Percentiles rank a stretch among this genome's conserved stretches.
phyloP scores from a whole-genome alignment of 2,888 invertebrate species.

The Stenoptilia bipunctidactyla region DNA sequence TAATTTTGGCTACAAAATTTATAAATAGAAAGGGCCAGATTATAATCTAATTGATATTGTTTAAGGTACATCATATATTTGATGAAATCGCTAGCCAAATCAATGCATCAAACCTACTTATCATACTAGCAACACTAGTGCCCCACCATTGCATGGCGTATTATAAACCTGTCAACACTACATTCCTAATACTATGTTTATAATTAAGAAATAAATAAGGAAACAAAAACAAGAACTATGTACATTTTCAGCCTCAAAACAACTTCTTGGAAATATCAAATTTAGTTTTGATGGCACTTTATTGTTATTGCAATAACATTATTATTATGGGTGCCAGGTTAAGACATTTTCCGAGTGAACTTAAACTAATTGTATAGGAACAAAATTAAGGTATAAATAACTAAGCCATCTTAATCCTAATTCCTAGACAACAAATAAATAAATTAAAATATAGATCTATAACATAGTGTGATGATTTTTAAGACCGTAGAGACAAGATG shows the following conservation, averaged over 20 bases:
- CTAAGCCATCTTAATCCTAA: conserved; percentile 26
- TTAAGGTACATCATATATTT: conserved; percentile 51
- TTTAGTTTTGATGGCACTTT: conserved; percentile 14
- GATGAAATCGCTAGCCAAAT: conserved; percentile 43
- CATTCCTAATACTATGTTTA: conserved; percentile 26
- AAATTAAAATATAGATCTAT: conserved; percentile 49
- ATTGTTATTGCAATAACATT: background rate
- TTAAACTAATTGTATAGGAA: conserved; percentile 41
- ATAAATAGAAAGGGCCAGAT: background rate
- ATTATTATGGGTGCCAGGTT: conserved; percentile 33
- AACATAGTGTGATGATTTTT: conserved; percentile 57
- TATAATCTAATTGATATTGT: conserved; percentile 50
- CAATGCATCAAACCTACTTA: conserved; percentile 1
- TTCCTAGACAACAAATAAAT: conserved; percentile 51
- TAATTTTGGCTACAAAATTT: background rate
- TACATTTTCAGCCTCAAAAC: conserved; percentile 55
- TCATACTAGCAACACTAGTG: conserved; percentile 16
- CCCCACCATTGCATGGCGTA: conserved; percentile 41
- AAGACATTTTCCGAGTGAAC: conserved; percentile 17
- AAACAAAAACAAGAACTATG: conserved; percentile 43
- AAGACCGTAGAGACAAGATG: conserved; percentile 58
- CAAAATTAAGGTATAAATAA: conserved; percentile 30
- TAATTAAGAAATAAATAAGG: conserved; percentile 43
- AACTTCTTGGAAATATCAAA: conserved; percentile 17
- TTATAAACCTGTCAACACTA: conserved; percentile 19